Conservation (phyloP, 2,888 invertebrate genomes). For the Erynnis tages region DNA sequence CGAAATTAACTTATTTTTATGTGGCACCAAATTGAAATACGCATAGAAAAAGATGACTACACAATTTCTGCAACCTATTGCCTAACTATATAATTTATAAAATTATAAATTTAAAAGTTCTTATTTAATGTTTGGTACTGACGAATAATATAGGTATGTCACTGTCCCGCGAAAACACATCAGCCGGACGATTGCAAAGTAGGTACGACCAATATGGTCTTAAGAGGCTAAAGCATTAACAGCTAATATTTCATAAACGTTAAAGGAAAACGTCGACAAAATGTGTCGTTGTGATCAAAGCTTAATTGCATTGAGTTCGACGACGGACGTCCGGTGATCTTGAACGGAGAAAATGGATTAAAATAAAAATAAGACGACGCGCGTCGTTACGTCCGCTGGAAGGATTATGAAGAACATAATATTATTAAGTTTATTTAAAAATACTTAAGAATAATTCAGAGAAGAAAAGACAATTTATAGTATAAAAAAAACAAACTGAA, state of each 20-base stretch:
- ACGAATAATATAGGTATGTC: no score
- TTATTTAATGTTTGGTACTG: no score
- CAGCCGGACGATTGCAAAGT: no score
- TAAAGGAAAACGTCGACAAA: constrained; percentile 53
- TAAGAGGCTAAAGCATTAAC: background rate
- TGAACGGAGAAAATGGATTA: constrained; percentile 68
- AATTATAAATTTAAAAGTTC: no score
- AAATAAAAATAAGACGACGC: constrained; percentile 60
- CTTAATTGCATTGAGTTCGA: constrained; percentile 73
- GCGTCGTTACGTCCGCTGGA: background rate
- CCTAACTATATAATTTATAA: no score
- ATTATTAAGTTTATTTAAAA: background rate
- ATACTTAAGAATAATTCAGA: no score
- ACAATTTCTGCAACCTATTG: background rate
- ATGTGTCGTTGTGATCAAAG: constrained; percentile 75
- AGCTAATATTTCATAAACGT: constrained; percentile 8
- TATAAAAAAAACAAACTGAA: no score
- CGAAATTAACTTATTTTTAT: constrained; percentile 1
- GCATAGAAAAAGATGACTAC: background rate
- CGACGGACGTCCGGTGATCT: constrained; percentile 68
- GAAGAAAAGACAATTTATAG: no score
- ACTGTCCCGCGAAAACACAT: no score
- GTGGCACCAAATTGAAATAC: constrained; percentile 3
- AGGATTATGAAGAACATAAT: constrained; percentile 3
- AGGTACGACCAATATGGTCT: no score